Evolutionary conservation across 1,140 invertebrate genomes (phyloP).

Genomic region (Thereuonema tuberculata): DNA sequence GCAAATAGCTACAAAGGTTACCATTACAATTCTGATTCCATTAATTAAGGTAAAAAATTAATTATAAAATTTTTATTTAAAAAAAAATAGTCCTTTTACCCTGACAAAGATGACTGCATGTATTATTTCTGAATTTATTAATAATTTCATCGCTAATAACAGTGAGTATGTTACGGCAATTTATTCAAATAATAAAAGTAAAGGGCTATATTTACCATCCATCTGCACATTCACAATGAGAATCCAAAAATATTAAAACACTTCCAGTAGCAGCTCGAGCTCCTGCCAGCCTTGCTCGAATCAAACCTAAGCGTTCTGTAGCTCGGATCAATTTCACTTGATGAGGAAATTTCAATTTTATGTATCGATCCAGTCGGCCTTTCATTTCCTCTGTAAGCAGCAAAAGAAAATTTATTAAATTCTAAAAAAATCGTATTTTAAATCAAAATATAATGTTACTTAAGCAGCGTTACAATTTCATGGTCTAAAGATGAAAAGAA

Average conservation of each 20-base stretch:
- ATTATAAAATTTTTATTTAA: too few species aligned
- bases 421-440: too few species aligned
- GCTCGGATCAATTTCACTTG: conserved; percentile 59
- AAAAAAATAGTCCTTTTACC: too few species aligned
- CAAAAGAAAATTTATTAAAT: neutral
- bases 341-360: conserved; percentile 39
- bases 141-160: too few species aligned
- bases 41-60: too few species aligned
- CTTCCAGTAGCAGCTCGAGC: conserved; percentile 61
- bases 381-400: conserved; percentile 47
- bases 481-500: neutral
- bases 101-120: too few species aligned
- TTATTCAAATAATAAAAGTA: too few species aligned
- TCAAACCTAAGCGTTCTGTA: conserved; percentile 61
- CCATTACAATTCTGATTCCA: too few species aligned
- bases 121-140: too few species aligned
- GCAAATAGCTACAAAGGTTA: too few species aligned
- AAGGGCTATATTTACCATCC: conserved; percentile 56
- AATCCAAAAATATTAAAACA: conserved; percentile 83
- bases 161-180: too few species aligned
- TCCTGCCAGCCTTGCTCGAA: conserved; percentile 65
- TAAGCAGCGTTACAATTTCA: too few species aligned
- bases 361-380: conserved; percentile 60
- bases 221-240: conserved; percentile 79
- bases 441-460: neutral